A percentile compares a stretch with the other conserved stretches of the same genome.
Evolutionary conservation across 1,140 invertebrate species (phyloP).

Genomic region (Galleria mellonella): DNA sequence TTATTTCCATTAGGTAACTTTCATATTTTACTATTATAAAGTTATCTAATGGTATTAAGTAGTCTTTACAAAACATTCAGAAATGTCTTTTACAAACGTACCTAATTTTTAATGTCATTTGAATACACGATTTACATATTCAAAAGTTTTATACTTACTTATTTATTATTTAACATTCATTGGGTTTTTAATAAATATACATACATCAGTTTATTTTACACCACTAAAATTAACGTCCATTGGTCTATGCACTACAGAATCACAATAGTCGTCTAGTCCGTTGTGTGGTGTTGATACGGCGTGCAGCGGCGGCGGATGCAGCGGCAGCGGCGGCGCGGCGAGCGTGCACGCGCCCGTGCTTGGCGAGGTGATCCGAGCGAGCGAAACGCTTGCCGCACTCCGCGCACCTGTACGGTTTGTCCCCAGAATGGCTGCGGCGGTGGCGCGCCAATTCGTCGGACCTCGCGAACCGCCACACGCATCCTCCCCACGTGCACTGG

Average conservation of each 20-base stretch:
- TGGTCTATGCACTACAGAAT: neutral
- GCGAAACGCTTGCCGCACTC: conserved; percentile 91
- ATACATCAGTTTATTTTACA: too few relatives aligned
- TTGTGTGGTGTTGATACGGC: conserved; percentile 9
- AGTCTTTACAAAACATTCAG: too few relatives aligned
- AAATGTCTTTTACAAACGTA: too few relatives aligned
- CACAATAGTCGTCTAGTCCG: conserved; percentile 25
- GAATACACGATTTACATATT: too few relatives aligned
- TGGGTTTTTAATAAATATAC: too few relatives aligned
- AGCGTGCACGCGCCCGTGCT: conserved; percentile 90
- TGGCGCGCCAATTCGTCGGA: conserved; percentile 94
- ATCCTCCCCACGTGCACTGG: conserved; percentile 91
- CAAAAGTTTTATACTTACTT: too few relatives aligned
- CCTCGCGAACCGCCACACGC: conserved; percentile 94
- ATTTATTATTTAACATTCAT: too few relatives aligned
- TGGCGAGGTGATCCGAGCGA: conserved; percentile 91
- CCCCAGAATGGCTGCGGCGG: conserved; percentile 85
- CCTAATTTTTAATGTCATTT: too few relatives aligned
- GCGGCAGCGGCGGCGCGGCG: conserved; percentile 48
- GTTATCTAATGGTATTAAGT: too few relatives aligned
- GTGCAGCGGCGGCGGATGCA: conserved; percentile 12
- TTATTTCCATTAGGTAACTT: too few relatives aligned
- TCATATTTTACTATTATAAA: too few relatives aligned
- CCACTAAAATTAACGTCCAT: too few relatives aligned
- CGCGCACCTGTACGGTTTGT: conserved; percentile 88